Base-by-base conservation (phyloP, 2,888 invertebrate species). In the Drosophila anomalata region DNA sequence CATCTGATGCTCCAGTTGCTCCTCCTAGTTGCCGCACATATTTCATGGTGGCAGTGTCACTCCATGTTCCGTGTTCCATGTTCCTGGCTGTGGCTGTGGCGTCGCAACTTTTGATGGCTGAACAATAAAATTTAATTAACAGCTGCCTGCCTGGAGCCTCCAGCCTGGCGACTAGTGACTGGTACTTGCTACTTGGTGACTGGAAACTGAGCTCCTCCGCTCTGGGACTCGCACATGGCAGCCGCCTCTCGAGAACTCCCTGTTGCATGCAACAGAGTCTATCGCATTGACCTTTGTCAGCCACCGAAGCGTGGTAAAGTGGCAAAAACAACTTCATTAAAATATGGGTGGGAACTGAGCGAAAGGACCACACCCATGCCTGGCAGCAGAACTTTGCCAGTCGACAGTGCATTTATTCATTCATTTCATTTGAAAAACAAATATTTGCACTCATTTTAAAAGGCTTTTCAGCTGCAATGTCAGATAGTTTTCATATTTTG, bases 101-200 rank as follows among this genome's bases (percentile, higher is more conserved):
- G 33, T 47, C n/a, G 52, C 78, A 78, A 79, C 78, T 77, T 76
- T 79, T 70, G 63, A 57, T 65, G 67, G 42, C 54, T 54, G 62
- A 63, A 72, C 56, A 77, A 83, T 86, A 72, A 77, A 83, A 86
- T 83, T 86, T 83, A 83, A 86, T 83, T 80, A 86, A 80, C 77
- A 74, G 55, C 77, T 69, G 59, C 63, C 55, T 36, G 31, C 47
- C 46, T 26, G 2, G 9, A 6, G 9, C n/a, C 36, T 36, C n/a
- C 9, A 6, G 9, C n/a, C 36, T 36, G 36, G 36, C 7, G 26
- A 8, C 26, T 29, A 8, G 26, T 22, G 22, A 22, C 22, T 22
- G 22, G 22, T 24, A 24, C 22, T 24, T 24, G 22, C 22, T 24
- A 24, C 22, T 24, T 24, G 22, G 22, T 24, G 22, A 24, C 33